Evolutionary conservation across 1,140 invertebrate species (phyloP), one percentile per base, ranked within the genome.

Genomic region (Eubasilissa regina): DNA sequence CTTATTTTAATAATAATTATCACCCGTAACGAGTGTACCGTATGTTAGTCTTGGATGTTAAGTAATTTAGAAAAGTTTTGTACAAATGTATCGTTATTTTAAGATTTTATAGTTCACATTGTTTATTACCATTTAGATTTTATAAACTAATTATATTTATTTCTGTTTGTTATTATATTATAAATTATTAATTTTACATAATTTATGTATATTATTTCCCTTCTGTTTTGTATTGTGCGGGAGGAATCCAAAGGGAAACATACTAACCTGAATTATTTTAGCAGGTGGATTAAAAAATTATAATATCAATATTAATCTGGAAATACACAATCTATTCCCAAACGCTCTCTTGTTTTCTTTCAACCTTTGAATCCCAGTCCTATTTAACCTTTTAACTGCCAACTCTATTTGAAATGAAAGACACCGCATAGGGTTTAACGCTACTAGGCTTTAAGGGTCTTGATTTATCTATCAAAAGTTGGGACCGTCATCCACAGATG

Each of bases 61-160:
- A 73, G 48, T 78, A 62, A 51, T 81, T 35, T 79, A 75, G 55
- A 79, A 75, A 73, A 78, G 60, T 83, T 83, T 83, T 83, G 81
- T 83, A 83, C 81, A 83, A 83, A 83, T 80, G 68, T 80, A 80
- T 79, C 74, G 78, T 83, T 73, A 68, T 80, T 77, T 78, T 82
- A 82, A 77, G 81, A 78, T 58, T 79, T 75, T 83, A 80, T 79
- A 83, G 78, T 83, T 79, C 75, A 83, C 62, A 80, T 80, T 80
- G 81, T 82, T 82, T 80, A 83, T 80, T 83, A 83, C 81, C 81
- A 79, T 75, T 78, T 83, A 80, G 76, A 83, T 83, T 82, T 80
- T 81, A 79, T 79, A 82, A 78, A 74, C 74, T 73, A 64, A 81
- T 78, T 73, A 73, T 78, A 66, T 79, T 79, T 80, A 82, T 80